A percentile compares a stretch with the other conserved stretches of the same genome.
These are phyloP conservation scores for Phragmatobia fuliginosa DNA, from an alignment of 2,888 invertebrate species.

Conservation along the genomic window DNA sequence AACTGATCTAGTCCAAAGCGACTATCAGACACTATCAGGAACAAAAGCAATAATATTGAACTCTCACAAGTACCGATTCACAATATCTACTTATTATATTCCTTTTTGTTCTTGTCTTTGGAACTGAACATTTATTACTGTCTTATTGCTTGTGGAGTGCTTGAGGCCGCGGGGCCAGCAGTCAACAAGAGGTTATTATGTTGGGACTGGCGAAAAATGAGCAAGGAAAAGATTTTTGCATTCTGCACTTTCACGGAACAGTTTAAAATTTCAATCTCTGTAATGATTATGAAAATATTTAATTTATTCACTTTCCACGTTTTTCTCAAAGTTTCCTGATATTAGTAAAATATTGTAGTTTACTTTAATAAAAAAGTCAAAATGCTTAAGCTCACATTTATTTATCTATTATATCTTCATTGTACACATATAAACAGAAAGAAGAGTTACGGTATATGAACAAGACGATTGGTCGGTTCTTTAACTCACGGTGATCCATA, in stretches of 20 bases:
- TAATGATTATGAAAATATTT: conserved; percentile 54
- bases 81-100: conserved; percentile 83
- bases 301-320: conserved; percentile 32
- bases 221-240: conserved; percentile 75
- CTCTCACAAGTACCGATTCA: conserved; percentile 73
- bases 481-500: too few relatives aligned
- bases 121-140: conserved; percentile 85
- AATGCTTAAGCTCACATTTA: too few relatives aligned
- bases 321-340: conserved; percentile 23
- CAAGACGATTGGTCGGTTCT: too few relatives aligned
- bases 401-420: too few relatives aligned
- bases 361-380: too few relatives aligned
- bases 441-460: too few relatives aligned
- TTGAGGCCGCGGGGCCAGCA: conserved; percentile 74
- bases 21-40: conserved; percentile 61
- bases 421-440: too few relatives aligned
- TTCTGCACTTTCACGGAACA: conserved; percentile 64
- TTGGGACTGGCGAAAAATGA: conserved; percentile 82
- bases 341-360: background rate
- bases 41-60: conserved; percentile 76
- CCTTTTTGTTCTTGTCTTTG: conserved; percentile 79
- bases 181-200: conserved; percentile 85
- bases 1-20: conserved; percentile 59
- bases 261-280: conserved; percentile 57
- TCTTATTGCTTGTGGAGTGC: conserved; percentile 84